Percentiles rank a stretch among this genome's conserved stretches.
phyloP scores from a whole-genome alignment of 2,888 invertebrate genomes.

The Agrochola lota region DNA sequence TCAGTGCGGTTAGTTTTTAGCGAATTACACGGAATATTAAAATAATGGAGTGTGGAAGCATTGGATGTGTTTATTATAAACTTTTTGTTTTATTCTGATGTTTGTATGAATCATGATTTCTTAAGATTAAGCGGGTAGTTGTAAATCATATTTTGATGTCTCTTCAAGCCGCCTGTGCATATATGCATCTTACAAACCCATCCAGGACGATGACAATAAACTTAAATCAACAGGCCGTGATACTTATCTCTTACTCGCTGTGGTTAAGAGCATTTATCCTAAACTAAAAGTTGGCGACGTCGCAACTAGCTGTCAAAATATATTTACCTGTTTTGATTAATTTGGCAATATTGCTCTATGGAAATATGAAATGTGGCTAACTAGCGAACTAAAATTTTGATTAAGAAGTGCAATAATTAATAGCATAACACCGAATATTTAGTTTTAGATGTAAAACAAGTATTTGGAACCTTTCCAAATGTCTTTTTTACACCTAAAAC shows the following conservation, averaged over 20 bases:
- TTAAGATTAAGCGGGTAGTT: slow-evolving; percentile 29
- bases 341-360: too few relatives aligned
- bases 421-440: too few relatives aligned
- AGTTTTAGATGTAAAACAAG: too few relatives aligned
- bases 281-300: too few relatives aligned
- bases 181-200: slow-evolving; percentile 13
- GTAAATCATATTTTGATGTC: slow-evolving; percentile 50
- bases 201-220: slow-evolving; percentile 12
- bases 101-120: slow-evolving; percentile 32
- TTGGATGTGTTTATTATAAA: slow-evolving; percentile 12
- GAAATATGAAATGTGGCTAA: too few relatives aligned
- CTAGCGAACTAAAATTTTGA: too few relatives aligned
- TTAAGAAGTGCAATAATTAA: too few relatives aligned
- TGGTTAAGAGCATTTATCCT: too few relatives aligned
- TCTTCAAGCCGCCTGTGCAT: slow-evolving; percentile 5
- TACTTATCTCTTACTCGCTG: not conserved
- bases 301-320: too few relatives aligned
- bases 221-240: slow-evolving; percentile 19
- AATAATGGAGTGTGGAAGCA: slow-evolving; percentile 50
- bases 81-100: not conserved
- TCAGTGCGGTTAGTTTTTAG: slow-evolving; percentile 67
- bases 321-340: too few relatives aligned
- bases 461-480: too few relatives aligned
- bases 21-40: slow-evolving; percentile 64
- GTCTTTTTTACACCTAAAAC: too few relatives aligned